Percentiles rank a stretch among this genome's conserved stretches.
Conservation (phyloP, 2,888 invertebrate species). For the Exephanes ischioxanthus region DNA sequence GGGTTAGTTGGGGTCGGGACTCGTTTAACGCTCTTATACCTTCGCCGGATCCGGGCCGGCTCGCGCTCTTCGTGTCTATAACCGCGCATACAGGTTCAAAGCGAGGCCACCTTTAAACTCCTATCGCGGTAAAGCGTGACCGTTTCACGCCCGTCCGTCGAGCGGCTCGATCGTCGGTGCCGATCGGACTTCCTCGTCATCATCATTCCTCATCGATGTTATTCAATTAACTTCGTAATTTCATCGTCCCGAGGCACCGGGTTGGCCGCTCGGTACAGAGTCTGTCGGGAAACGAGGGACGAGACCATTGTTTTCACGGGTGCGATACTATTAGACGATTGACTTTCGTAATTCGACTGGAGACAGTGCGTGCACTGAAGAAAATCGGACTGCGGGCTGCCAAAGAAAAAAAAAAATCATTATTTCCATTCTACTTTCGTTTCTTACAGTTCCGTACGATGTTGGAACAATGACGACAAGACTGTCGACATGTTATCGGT, state of each 20-base stretch:
- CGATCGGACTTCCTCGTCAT: conserved; percentile 52
- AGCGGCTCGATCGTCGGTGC: conserved; percentile 44
- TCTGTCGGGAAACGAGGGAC: not conserved
- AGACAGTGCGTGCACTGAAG: no score
- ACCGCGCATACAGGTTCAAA: conserved; percentile 47
- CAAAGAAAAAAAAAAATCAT: no score
- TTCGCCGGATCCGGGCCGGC: conserved; percentile 64
- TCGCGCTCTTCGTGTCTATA: conserved; percentile 42
- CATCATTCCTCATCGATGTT: conserved; percentile 19
- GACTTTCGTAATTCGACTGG: not conserved
- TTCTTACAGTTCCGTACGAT: no score
- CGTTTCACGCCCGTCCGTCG: conserved; percentile 63
- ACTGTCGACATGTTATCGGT: no score
- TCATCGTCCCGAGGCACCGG: conserved; percentile 7
- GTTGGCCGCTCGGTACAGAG: not conserved
- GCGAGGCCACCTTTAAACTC: conserved; percentile 54
- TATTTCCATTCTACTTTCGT: no score
- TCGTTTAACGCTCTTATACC: conserved; percentile 77
- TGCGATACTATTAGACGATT: not conserved
- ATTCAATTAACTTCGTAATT: conserved; percentile 46
- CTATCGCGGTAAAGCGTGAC: conserved; percentile 59
- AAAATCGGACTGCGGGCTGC: no score
- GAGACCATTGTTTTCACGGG: not conserved
- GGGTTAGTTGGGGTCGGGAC: conserved; percentile 80
- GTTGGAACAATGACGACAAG: no score